Base-by-base conservation (phyloP, 2,113 vertebrate genomes). In the Dromaius novaehollandiae region DNA sequence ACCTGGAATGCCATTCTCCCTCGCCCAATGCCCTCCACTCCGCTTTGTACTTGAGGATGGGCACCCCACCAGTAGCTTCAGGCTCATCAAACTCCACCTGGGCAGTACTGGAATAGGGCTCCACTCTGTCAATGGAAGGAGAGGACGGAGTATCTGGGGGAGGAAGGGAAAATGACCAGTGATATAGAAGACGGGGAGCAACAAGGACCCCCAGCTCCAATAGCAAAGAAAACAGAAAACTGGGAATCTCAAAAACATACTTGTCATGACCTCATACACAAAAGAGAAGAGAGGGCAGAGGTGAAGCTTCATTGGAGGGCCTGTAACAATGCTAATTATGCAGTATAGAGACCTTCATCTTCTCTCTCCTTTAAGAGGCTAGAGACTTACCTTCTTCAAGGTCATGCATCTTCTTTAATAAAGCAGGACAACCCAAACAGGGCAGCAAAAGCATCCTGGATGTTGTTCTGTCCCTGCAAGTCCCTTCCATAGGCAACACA, bases 101-200 rank as follows among this genome's bases (percentile, higher is more conserved):
- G 22, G 99, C 99, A 4, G 99, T 99, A 95, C 99, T 99, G 75
- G 99, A 99, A 86, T 99, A 99, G 2, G 99, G 98, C 63, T 98
- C 98, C 96, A 99, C 99, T 91, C 98, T 97, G 66, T 97, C 97
- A 58, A 99, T 98, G 96, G 98, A 98, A 5, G 99, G 99, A 66
- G 99, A 98, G 20, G 99, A 99, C 0, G 99, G 99, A 24, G 99
- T 99, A 86, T 99, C 99, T 99, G 97, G 28, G 56, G 81, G 55
- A 90, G 86, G 38, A 86, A 93, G 65, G 71, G 74, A 84, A 40
- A 77, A 86, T 34, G 46, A 50, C 6, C 76, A 70, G 56, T 88
- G 50, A 94, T 5, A 46, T 1, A 18, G 44, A 38, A 60, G 32
- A 40, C 15, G 25, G 10, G 2, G 9, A 63, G 26, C 34, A 50